Percentiles rank a stretch among this genome's conserved stretches.
phyloP scores from a whole-genome alignment of 2,888 invertebrate genomes.

The Pollenia angustigena region DNA sequence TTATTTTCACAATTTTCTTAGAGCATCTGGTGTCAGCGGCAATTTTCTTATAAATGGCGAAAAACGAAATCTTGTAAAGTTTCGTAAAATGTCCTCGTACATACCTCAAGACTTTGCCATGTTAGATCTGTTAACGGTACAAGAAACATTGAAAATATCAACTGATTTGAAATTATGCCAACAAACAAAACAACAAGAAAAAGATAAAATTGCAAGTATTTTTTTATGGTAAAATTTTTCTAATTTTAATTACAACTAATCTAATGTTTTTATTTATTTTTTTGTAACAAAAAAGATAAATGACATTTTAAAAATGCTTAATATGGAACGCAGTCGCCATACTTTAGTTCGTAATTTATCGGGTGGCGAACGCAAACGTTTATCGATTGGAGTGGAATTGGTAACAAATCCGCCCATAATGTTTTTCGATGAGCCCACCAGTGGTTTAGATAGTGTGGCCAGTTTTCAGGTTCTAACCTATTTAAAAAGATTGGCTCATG shows the following conservation, averaged over 20 bases:
- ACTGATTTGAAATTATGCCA: slow-evolving; percentile 92
- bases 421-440: slow-evolving; percentile 97
- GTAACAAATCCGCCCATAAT: slow-evolving; percentile 96
- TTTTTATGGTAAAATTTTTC: neutral
- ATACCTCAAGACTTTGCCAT: slow-evolving; percentile 94
- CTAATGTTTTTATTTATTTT: neutral
- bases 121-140: slow-evolving; percentile 91
- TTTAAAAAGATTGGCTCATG: slow-evolving; percentile 90
- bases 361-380: slow-evolving; percentile 94
- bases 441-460: slow-evolving; percentile 92
- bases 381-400: slow-evolving; percentile 95
- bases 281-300: slow-evolving; percentile 86
- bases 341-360: slow-evolving; percentile 90
- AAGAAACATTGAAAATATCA: slow-evolving; percentile 92
- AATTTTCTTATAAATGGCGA: slow-evolving; percentile 89
- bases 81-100: slow-evolving; percentile 88
- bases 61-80: slow-evolving; percentile 86
- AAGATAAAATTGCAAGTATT: slow-evolving; percentile 87
- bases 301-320: slow-evolving; percentile 90
- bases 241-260: neutral
- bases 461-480: slow-evolving; percentile 92
- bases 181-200: slow-evolving; percentile 86
- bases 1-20: slow-evolving; percentile 51
- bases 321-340: slow-evolving; percentile 87
- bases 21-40: slow-evolving; percentile 85